Conservation (phyloP, 53 echinoderm and acorn worm genomes). For the Antedon mediterranea region DNA sequence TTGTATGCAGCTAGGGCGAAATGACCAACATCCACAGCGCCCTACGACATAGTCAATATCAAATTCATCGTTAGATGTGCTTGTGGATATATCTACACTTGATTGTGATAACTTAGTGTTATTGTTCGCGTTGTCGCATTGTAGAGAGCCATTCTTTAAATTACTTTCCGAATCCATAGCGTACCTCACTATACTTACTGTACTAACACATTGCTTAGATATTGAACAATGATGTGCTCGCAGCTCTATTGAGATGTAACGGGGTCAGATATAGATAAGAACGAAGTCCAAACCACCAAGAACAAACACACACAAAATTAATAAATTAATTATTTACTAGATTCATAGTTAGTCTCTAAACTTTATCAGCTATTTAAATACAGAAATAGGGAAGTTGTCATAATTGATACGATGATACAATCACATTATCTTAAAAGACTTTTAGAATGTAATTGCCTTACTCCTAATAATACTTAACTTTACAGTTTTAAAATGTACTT, state of each 20-base stretch:
- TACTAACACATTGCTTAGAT: too few relatives aligned
- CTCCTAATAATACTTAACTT: too few relatives aligned
- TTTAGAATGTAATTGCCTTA: too few relatives aligned
- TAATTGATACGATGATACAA: too few relatives aligned
- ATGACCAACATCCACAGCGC: constrained; percentile 8
- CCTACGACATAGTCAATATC: not conserved
- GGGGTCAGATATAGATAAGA: not conserved
- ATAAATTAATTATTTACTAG: not conserved
- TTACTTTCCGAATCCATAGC: too few relatives aligned
- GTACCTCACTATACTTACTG: too few relatives aligned
- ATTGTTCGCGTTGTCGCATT: not conserved
- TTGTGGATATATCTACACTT: not conserved
- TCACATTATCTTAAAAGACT: too few relatives aligned
- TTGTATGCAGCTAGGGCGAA: constrained; percentile 12
- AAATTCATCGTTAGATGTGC: not conserved
- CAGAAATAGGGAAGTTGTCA: too few relatives aligned
- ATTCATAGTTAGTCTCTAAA: not conserved
- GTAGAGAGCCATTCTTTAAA: too few relatives aligned
- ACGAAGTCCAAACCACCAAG: not conserved
- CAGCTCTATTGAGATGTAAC: too few relatives aligned
- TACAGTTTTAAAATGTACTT: too few relatives aligned
- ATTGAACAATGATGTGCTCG: too few relatives aligned
- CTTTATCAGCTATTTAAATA: not conserved
- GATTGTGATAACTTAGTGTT: not conserved
- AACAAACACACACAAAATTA: not conserved